Conservation (phyloP, 2,113 vertebrate genomes). For the Ariopsis seemanni region DNA sequence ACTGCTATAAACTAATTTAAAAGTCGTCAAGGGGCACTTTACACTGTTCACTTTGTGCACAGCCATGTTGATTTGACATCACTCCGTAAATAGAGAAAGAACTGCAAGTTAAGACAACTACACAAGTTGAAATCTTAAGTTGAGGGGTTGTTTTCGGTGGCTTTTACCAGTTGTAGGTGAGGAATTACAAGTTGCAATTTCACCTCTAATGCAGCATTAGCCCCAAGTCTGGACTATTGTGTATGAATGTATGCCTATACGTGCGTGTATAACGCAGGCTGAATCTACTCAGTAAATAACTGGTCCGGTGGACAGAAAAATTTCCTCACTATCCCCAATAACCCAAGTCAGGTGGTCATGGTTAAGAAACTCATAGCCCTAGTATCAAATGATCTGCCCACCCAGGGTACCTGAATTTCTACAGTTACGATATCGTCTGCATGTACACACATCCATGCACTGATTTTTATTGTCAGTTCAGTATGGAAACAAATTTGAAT, state of each 20-base stretch:
- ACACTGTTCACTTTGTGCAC: not conserved
- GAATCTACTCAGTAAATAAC: constrained; percentile 2
- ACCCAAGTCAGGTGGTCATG: not conserved
- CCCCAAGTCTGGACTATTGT: not conserved
- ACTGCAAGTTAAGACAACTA: not conserved
- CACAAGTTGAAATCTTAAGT: not conserved
- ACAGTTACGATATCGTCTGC: no score
- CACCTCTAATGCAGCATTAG: not conserved
- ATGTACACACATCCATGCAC: no score
- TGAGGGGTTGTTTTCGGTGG: not conserved
- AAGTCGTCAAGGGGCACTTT: not conserved
- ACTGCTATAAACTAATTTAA: not conserved
- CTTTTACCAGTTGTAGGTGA: not conserved
- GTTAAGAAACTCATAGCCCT: not conserved
- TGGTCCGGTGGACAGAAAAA: not conserved
- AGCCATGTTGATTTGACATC: not conserved
- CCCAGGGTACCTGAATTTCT: not conserved
- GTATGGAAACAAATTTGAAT: not conserved
- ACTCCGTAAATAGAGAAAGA: not conserved
- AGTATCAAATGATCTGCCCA: not conserved
- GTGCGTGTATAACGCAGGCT: not conserved
- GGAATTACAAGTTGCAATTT: not conserved
- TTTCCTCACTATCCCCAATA: not conserved
- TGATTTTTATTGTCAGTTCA: no score
- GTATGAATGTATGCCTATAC: not conserved